Base-by-base conservation (phyloP, 2,797 vertebrate species). In the Pseudomugil gertrudae region DNA sequence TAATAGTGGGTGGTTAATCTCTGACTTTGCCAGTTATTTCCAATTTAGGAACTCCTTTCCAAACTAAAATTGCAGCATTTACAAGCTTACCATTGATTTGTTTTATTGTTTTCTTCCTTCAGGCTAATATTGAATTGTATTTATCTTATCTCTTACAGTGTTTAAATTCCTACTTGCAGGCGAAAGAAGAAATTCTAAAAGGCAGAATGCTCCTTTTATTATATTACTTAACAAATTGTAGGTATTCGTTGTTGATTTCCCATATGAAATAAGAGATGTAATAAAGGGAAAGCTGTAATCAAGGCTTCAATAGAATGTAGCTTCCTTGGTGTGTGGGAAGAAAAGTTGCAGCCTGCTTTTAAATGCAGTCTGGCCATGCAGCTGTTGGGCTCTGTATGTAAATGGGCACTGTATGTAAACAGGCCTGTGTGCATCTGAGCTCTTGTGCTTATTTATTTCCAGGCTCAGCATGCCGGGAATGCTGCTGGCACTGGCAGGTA, bases 1-100 rank as follows among this genome's bases (percentile, higher is more conserved):
- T 75, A 84, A 89, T 85, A 76, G 79, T 76, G 74, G 57, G 67
- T 52, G 80, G 75, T 87, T 90, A 86, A 90, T 87, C 74, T 66
- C 40, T n/a, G 67, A 83, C 72, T 85, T 78, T 66, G 66, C 72
- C 69, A 15, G 83, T 89, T 89, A 79, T 84, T 84, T 90, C 76
- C 68, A 85, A 81, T 81, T 63, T 47, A 79, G 74, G 47, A 26
- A 52, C 78, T 79, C 58, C 69, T 81, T 78, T 81, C 78, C 78
- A 80, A 85, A 85, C 66, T 63, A 74, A 84, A 85, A 88, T 73
- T 62, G 64, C 70, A 57, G 59, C 78, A 35, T 85, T 87, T 86
- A 87, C 83, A 87, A 86, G 85, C 69, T 80, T 61, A 35, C 65
- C 50, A 90, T 86, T 58, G 85, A 90, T 87, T 81, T 74, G 66